phyloP scores from a whole-genome alignment of 2,113 vertebrate genomes.

The Solenodon paradoxus region DNA sequence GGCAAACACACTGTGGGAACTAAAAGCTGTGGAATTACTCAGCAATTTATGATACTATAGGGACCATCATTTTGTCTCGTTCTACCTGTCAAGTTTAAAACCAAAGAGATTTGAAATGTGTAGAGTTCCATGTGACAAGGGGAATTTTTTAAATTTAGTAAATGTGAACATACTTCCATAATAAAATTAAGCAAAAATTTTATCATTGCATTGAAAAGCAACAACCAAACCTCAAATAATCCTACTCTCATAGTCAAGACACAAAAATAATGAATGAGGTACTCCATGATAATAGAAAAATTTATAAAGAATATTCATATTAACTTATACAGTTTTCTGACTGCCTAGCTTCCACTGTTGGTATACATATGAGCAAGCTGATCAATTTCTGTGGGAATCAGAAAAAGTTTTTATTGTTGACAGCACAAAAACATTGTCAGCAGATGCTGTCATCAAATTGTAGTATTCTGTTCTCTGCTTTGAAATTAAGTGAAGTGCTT shows the following conservation, averaged over 20 bases:
- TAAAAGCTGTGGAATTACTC: neutral
- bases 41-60: neutral
- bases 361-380: neutral
- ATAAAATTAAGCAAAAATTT: conserved; percentile 42
- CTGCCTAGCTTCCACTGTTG: neutral
- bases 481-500: conserved; percentile 77
- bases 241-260: neutral
- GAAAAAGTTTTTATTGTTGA: conserved; percentile 65
- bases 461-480: conserved; percentile 57
- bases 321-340: neutral
- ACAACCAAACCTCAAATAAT: neutral
- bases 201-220: too few species aligned
- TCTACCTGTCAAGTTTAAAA: neutral
- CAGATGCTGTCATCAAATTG: conserved; percentile 72
- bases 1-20: neutral
- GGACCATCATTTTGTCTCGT: neutral
- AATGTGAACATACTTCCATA: neutral
- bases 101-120: neutral
- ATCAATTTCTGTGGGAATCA: conserved; percentile 33
- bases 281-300: neutral
- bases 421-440: conserved; percentile 58
- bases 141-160: neutral
- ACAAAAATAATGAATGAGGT: neutral
- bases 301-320: neutral
- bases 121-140: neutral